Base-by-base conservation (phyloP, 2,888 invertebrate species). In the Chrysomela aeneicollis region DNA sequence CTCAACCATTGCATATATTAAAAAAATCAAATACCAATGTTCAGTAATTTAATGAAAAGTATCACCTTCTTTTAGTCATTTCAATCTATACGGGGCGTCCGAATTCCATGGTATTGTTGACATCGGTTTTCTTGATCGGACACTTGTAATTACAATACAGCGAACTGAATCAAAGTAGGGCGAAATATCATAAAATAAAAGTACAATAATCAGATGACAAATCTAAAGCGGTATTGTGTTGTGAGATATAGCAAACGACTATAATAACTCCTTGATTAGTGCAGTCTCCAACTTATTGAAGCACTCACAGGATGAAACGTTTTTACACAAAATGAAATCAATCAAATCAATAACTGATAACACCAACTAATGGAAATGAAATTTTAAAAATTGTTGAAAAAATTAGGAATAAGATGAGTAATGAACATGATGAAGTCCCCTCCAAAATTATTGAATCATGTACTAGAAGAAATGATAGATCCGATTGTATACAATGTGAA, bases 251-350 rank as follows among this genome's bases (percentile, higher is more conserved):
- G 26, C 26, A 26, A 26, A 26, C 26, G 47, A 47, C 47, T 47
- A 47, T 47, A 52, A 52, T 30, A 52, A 52, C 52, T 52, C 26
- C 52, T 52, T 52, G 52, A 53, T 26, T 17, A 26, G 18, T 32
- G 53, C 26, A 53, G 53, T 15, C 18, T 35, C n/a, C 17, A 26
- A 53, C 53, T 53, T 53, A 53, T 35, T 52, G 52, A 52, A 52
- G 22, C 26, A 22, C 15, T 30, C 22, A 52, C 52, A 52, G 30
- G 52, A 47, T 47, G 47, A 10, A 17, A 47, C 17, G 17, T 47
- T 47, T 47, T 47, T 12, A 35, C 35, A 35, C 35, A 35, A 35
- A 35, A 35, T 35, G 9, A 35, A 35, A 35, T 35, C 35, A 35
- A 35, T 5, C 35, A 35, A 12, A 35, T 35, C 35, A 35, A 35